Percentiles rank a stretch among this genome's conserved stretches.
These are phyloP conservation scores for Baryphthengus martii DNA, from an alignment of 2,113 vertebrate genomes.

Conservation along the genomic window DNA sequence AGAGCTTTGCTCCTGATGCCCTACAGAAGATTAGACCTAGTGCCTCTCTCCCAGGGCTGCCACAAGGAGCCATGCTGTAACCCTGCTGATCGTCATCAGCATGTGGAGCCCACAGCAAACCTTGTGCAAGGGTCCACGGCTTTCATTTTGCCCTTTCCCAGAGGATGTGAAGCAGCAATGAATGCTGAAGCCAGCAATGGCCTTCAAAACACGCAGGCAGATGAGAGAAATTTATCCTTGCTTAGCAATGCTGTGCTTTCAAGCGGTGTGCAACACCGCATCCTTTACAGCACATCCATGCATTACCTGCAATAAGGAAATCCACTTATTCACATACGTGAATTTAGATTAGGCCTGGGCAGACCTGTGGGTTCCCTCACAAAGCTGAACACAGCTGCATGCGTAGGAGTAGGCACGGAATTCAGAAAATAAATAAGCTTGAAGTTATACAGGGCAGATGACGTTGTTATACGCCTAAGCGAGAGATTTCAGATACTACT, in stretches of 20 bases:
- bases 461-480: not conserved
- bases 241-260: not conserved
- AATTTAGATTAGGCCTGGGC: no score
- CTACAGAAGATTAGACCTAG: not conserved
- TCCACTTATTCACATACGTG: rapidly evolving
- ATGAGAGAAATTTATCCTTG: not conserved
- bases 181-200: not conserved
- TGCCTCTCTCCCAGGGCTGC: not conserved
- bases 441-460: not conserved
- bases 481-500: not conserved
- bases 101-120: not conserved
- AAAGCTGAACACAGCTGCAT: not conserved
- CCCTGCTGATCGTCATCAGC: not conserved
- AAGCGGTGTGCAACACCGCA: not conserved
- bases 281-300: not conserved
- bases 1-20: not conserved
- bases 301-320: not conserved
- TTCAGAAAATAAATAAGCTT: not conserved
- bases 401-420: not conserved
- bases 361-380: not conserved
- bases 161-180: not conserved
- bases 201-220: not conserved
- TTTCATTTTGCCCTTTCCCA: not conserved
- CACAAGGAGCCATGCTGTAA: not conserved
- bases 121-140: not conserved